These are phyloP conservation scores for Acrossocheilus fasciatus DNA, from an alignment of 2,797 vertebrate species.

Conservation along the genomic window DNA sequence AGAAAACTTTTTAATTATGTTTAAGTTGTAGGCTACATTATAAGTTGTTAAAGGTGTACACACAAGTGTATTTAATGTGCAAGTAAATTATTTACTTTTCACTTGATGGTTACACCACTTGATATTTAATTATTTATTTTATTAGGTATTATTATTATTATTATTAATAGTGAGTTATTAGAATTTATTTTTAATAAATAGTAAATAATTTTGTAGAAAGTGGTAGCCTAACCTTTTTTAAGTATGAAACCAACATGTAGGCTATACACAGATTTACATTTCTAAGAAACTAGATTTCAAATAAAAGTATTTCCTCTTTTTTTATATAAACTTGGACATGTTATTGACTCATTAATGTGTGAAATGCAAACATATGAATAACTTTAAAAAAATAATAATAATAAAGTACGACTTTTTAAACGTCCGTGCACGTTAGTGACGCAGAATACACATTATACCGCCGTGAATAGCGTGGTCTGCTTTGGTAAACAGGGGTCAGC, in stretches of 20 bases:
- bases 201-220: not conserved
- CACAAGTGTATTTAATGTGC: not conserved
- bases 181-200: not conserved
- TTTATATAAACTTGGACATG: not conserved
- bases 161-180: not conserved
- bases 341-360: not conserved
- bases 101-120: not conserved
- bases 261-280: not conserved
- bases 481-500: constrained; percentile 48
- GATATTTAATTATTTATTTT: not conserved
- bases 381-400: too few species aligned
- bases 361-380: not conserved
- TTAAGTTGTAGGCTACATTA: not conserved
- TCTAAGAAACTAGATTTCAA: not conserved
- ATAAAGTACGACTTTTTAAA: too few species aligned
- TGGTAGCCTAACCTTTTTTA: not conserved
- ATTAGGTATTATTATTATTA: not conserved
- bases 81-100: not conserved
- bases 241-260: not conserved
- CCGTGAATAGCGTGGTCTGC: not conserved
- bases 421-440: not conserved
- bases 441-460: not conserved
- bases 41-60: not conserved
- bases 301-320: not conserved
- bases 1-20: not conserved